Evolutionary conservation across 2,113 vertebrate species (phyloP), one percentile per base, ranked within the genome.

Genomic region (Alexandromys fortis): DNA sequence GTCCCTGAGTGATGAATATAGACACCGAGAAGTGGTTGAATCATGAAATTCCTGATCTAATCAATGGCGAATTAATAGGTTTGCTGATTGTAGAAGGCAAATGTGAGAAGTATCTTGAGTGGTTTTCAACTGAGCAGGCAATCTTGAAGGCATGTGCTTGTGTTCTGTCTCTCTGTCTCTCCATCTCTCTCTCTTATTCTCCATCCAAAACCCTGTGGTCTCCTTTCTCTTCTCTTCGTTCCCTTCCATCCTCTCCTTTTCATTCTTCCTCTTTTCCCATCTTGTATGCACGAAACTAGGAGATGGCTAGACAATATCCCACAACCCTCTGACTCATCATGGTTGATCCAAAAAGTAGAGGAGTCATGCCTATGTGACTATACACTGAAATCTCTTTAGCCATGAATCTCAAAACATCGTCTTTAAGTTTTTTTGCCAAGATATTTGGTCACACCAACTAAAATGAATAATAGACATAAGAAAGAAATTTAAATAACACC

Each of bases 401-500:
- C 12, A 49, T 10, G 0, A 49, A 24, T 4, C 30, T 47, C 13
- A 78, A 17, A n/a, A n/a, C 21, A 42, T 47, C 7, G 2, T 22
- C 17, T 49, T 78, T 45, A 65, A 38, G 45, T n/a, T 90, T 7
- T 77, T 77, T 90, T 65, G 19, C 11, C n/a, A 7, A 28, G 4
- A 35, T 49, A 65, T 67, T 90, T 76, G 49, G 28, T 26, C 21
- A 49, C 1, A 17, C 17, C 21, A 49, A 49, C 30, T n/a, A n/a
- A 52, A 68, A 90, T 77, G 30, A 77, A 2, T 67, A 78, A 65
- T 4, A 65, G 1, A 47, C 8, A 30, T 33, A 4, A 61, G 33
- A 91, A 92, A 81, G 49, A 76, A 95, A 85, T 0, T 10, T 90
- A 58, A 91, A 49, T 52, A 75, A 77, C 58, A 26, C 72, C 22